These are phyloP conservation scores for Phrynocephalus forsythii DNA, from an alignment of 2,797 vertebrate genomes.

Conservation along the genomic window DNA sequence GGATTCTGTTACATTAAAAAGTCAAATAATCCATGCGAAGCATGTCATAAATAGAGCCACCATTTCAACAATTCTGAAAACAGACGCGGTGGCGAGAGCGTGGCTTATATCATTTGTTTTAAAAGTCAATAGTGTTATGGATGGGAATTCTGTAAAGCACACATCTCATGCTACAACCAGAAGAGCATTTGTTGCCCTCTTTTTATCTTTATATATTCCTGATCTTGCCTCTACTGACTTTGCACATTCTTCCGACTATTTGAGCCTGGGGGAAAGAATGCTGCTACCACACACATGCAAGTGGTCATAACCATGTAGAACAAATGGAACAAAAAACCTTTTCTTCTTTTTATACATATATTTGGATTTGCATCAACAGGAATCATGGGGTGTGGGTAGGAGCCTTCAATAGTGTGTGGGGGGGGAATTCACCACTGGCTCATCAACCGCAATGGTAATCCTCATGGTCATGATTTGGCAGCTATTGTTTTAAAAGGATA, in stretches of 20 bases:
- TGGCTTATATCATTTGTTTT: neutral
- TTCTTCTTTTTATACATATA: neutral
- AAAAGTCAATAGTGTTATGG: neutral
- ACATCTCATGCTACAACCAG: neutral
- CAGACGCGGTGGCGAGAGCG: neutral
- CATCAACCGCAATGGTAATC: too few species aligned
- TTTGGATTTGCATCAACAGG: neutral
- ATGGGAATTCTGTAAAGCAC: neutral
- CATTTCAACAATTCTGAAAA: neutral
- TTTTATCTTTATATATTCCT: neutral
- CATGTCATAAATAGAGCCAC: neutral
- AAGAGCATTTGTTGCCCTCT: neutral
- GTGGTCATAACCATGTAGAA: too few species aligned
- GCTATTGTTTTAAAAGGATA: too few species aligned
- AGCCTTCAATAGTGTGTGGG: too few species aligned
- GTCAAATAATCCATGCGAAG: neutral
- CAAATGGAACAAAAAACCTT: too few species aligned
- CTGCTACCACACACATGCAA: neutral
- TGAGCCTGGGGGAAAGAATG: neutral
- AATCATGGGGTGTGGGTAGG: too few species aligned
- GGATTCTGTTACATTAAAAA: rapidly evolving
- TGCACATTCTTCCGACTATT: neutral
- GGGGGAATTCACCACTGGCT: too few species aligned
- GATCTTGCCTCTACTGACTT: neutral
- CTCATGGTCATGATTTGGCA: too few species aligned